These are phyloP conservation scores for Brachypteracias leptosomus DNA, from an alignment of 2,113 vertebrate species.

Conservation along the genomic window DNA sequence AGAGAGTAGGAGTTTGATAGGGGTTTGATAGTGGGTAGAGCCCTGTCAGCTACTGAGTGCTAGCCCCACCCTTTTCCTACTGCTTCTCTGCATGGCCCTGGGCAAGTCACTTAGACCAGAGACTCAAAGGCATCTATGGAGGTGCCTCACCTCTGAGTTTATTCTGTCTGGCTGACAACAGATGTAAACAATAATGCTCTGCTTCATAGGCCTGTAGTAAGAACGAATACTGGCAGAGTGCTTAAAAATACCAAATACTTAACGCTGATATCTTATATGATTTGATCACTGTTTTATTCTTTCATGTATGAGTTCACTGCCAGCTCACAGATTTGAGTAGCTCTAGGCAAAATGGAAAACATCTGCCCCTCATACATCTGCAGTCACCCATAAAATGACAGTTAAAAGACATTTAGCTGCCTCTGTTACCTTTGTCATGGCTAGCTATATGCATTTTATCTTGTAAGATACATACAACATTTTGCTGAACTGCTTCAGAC, in stretches of 20 bases:
- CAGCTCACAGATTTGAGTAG: background rate
- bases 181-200: background rate
- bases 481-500: background rate
- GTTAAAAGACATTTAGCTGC: background rate
- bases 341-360: background rate
- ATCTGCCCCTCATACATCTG: background rate
- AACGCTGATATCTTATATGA: background rate
- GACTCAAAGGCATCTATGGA: background rate
- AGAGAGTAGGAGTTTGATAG: background rate
- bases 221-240: background rate
- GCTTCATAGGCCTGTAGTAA: background rate
- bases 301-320: accelerated
- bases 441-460: background rate
- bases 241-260: background rate
- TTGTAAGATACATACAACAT: background rate
- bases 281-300: background rate
- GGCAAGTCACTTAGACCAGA: background rate
- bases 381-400: conserved; percentile 12
- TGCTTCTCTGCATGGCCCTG: background rate
- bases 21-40: background rate
- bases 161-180: background rate
- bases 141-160: background rate
- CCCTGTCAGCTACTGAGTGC: background rate
- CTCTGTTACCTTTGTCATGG: background rate
- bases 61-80: background rate